Base-by-base conservation (phyloP, 2,113 vertebrate genomes). In the Pungitius pungitius region DNA sequence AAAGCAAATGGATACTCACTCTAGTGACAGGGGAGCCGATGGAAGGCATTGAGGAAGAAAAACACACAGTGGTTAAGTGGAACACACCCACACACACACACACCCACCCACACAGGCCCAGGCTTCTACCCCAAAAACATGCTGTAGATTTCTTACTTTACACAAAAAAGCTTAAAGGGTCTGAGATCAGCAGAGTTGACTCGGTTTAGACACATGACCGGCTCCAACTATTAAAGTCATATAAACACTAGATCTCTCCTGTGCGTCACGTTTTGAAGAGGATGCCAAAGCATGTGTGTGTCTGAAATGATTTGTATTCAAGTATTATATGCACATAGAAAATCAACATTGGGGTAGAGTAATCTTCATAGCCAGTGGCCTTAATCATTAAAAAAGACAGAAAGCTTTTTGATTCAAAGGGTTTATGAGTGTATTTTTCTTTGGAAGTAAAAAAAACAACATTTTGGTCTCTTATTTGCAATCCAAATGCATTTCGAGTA, bases 11-110 rank as follows among this genome's bases (percentile, higher is more conserved):
- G 81, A 96, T 97, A 98, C 96, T 97, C 96, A 99, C 97, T 93
- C 95, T 72, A 92, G 93, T 94, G 94, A 91, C 78, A 93, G 92
- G 90, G 92, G 74, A 88, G 92, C 94, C 91, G 95, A 92, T 93
- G 95, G 96, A 94, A 96, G 95, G 96, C 95, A 96, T 95, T 95
- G 95, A 92, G 94, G 91, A 92, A 92, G 94, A 96, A 94, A 9
- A 95, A 88, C 93, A 95, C 91, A 95, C 91, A 93, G 92, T 93
- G 94, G 95, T 87, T 83, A 83, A 85, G 81, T 78, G 83, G 56
- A 95, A 90, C 80, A 88, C 84, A 85, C 75, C 85, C 82, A 76
- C 80, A 71, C 57, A 72, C n/a, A n/a, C n/a, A n/a, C n/a, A n/a
- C n/a, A n/a, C n/a, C n/a, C n/a, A 55, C 83, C 85, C 42, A 20